Evolutionary conservation across 2,113 vertebrate species (phyloP).

Genomic region (Cacatua alba): DNA sequence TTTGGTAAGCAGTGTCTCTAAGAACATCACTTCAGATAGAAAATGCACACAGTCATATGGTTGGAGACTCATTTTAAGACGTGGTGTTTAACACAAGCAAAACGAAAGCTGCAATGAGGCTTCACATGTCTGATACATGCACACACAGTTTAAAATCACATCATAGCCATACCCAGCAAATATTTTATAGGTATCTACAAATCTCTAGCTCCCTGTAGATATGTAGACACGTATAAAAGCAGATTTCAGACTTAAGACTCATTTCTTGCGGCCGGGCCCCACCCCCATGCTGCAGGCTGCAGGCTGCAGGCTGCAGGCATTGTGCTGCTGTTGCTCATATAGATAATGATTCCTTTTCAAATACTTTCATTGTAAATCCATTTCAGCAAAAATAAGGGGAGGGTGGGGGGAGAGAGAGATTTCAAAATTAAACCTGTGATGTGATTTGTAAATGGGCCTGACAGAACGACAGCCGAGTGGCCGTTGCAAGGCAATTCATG

Average conservation of each 20-base stretch:
- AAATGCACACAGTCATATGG: background rate
- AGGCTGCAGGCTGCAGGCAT: background rate
- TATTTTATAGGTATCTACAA: background rate
- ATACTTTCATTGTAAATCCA: slow-evolving; percentile 46
- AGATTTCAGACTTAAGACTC: background rate
- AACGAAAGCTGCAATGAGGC: background rate
- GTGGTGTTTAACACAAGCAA: background rate
- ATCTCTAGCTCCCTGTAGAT: background rate
- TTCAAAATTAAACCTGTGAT: slow-evolving; percentile 47
- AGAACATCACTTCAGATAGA: background rate
- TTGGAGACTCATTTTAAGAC: background rate
- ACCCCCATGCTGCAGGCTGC: background rate
- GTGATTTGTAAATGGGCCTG: slow-evolving; percentile 33
- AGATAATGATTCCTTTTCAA: slow-evolving; percentile 50
- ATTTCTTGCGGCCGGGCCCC: background rate
- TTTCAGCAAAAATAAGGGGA: background rate
- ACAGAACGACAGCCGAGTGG: slow-evolving; percentile 35
- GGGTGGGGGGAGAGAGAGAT: background rate
- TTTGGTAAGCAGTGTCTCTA: background rate
- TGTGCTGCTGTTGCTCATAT: background rate
- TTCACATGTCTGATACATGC: rapidly evolving
- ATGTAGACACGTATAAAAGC: background rate
- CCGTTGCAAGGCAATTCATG: slow-evolving; percentile 20
- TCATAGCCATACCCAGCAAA: background rate
- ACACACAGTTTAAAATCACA: background rate